These are phyloP conservation scores for Syngnathus floridae DNA, from an alignment of 2,113 vertebrate species.

Conservation along the genomic window DNA sequence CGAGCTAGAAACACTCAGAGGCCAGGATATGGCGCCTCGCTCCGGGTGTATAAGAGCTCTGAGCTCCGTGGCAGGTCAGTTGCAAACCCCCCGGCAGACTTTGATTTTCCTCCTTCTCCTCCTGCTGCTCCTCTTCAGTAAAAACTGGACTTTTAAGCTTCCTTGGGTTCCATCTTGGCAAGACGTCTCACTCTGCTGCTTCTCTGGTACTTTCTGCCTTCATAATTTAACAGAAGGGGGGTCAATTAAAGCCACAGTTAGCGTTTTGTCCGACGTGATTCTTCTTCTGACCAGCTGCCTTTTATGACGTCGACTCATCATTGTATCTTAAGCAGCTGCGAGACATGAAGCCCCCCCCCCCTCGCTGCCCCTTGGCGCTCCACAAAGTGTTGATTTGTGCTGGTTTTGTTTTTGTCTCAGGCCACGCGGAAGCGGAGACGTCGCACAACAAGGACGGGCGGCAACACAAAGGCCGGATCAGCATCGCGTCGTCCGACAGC, in stretches of 20 bases:
- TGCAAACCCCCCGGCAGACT: slow-evolving; percentile 56
- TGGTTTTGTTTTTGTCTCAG: slow-evolving; percentile 63
- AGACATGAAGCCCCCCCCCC: slow-evolving; percentile 30
- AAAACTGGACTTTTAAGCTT: slow-evolving; percentile 36
- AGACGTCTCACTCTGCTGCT: slow-evolving; percentile 12
- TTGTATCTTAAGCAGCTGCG: slow-evolving; percentile 39
- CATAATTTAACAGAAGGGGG: neutral
- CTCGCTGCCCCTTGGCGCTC: neutral
- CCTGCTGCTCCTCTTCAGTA: slow-evolving; percentile 23
- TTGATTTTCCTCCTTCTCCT: slow-evolving; percentile 35
- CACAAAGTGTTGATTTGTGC: slow-evolving; percentile 35
- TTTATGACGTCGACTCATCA: slow-evolving; percentile 23
- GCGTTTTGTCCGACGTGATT: slow-evolving; percentile 26
- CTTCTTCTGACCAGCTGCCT: slow-evolving; percentile 17
- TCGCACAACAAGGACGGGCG: slow-evolving; percentile 71
- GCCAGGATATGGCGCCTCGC: slow-evolving; percentile 75
- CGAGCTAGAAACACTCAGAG: slow-evolving; percentile 82
- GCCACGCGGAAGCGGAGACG: slow-evolving; percentile 76
- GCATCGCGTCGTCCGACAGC: slow-evolving; percentile 85
- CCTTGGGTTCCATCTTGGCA: slow-evolving; percentile 28
- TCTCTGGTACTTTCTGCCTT: slow-evolving; percentile 1
- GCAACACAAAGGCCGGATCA: slow-evolving; percentile 82
- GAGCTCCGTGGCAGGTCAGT: slow-evolving; percentile 82
- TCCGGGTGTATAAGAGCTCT: slow-evolving; percentile 79
- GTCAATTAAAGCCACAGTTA: slow-evolving; percentile 18